Percentiles rank a stretch among this genome's conserved stretches.
phyloP scores from a whole-genome alignment of 2,113 vertebrate species.

The Gavialis gangeticus region DNA sequence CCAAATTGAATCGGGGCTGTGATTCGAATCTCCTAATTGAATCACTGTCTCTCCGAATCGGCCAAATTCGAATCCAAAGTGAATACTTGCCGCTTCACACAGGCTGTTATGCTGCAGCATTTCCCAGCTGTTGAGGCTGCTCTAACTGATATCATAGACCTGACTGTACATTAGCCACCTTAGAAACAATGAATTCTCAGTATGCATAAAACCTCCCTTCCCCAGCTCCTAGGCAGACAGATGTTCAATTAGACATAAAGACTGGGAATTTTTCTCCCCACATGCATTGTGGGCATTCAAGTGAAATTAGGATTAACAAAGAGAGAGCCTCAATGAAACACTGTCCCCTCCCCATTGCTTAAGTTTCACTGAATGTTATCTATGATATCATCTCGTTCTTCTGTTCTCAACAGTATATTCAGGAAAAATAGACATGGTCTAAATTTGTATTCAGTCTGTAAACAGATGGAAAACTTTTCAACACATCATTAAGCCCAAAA shows the following conservation, averaged over 20 bases:
- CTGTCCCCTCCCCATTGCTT: neutral
- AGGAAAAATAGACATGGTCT: neutral
- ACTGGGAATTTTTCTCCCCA: neutral
- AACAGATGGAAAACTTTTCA: neutral
- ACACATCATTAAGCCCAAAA: neutral
- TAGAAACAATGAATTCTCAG: neutral
- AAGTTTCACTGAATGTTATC: neutral
- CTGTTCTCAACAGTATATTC: neutral
- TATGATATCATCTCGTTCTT: neutral
- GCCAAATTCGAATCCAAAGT: no score
- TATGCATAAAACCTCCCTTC: neutral
- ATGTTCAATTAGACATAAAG: neutral
- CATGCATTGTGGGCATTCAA: neutral
- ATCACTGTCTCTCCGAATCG: no score
- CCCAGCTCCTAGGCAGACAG: fast-evolving
- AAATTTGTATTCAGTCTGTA: neutral
- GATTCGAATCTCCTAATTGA: no score
- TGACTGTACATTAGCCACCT: neutral
- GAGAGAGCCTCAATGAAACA: neutral
- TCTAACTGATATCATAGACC: fast-evolving
- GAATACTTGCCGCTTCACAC: no score
- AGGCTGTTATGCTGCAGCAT: neutral
- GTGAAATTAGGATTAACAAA: neutral
- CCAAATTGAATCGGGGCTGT: no score
- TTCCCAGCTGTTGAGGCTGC: neutral